phyloP scores from a whole-genome alignment of 2,888 invertebrate genomes.

The Micoletzkya japonica region DNA sequence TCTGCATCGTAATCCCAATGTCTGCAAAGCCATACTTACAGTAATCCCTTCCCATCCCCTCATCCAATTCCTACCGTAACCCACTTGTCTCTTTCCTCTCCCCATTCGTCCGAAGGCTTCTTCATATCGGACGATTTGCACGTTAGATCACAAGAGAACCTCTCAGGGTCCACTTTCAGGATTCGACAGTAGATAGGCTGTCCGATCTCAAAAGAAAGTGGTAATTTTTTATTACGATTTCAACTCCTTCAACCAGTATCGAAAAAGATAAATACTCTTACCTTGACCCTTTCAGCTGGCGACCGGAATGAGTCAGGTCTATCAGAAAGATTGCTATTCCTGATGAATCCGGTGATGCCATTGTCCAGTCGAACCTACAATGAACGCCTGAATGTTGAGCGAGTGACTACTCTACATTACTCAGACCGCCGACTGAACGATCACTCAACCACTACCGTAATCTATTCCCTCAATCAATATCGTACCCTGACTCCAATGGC shows the following conservation, averaged over 20 bases:
- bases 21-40: slow-evolving; percentile 68
- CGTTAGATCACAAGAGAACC: slow-evolving; percentile 82
- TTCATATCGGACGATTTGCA: slow-evolving; percentile 87
- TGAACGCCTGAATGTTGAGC: not conserved
- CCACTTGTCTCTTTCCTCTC: slow-evolving; percentile 74
- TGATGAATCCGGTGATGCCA: slow-evolving; percentile 84
- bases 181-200: slow-evolving; percentile 75
- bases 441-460: not conserved
- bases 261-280: slow-evolving; percentile 66
- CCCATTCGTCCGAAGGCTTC: slow-evolving; percentile 63
- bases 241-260: not conserved
- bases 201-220: slow-evolving; percentile 26
- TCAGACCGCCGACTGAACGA: not conserved
- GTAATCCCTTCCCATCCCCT: slow-evolving; percentile 72
- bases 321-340: slow-evolving; percentile 89
- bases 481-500: slow-evolving; percentile 84
- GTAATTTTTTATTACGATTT: no score
- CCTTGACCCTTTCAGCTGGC: slow-evolving; percentile 86
- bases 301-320: slow-evolving; percentile 79
- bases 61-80: slow-evolving; percentile 33
- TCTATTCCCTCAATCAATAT: not conserved
- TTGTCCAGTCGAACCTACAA: slow-evolving; percentile 78
- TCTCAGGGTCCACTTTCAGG: slow-evolving; percentile 86
- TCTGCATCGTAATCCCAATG: slow-evolving; percentile 87
- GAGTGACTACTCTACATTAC: not conserved